Evolutionary conservation across 1,140 invertebrate genomes (phyloP), one percentile per base, ranked within the genome.

Genomic region (Grapholita molesta): DNA sequence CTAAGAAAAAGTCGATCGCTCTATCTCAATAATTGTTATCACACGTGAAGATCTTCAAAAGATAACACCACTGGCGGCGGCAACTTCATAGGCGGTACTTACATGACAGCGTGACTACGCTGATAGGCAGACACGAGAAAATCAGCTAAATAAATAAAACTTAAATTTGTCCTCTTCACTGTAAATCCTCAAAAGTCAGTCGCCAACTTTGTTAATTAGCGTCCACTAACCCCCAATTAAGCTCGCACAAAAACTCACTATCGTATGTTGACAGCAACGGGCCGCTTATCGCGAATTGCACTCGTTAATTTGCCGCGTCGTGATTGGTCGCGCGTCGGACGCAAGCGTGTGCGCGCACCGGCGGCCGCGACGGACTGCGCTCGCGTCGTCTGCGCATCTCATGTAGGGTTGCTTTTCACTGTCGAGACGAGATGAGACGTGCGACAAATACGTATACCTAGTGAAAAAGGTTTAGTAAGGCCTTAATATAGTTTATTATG

Each of bases 161-260:
- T 48, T 8, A 38, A 38, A 48, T 48, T 48, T 21, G 42, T 48
- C 35, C 12, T 38, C 35, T 38, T 1, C 42, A 48, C 42, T 48
- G 42, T 21, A 3, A 38, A 48, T 48, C 18, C 18, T 48, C 8
- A 21, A 48, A 48, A 48, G 6, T 6, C 35, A 38, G 42, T 9
- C 18, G 42, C 21, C 42, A 18, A 7, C 8, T 7, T 21, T 30
- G 3, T 48, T 48, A 48, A 48, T 48, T 48, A 48, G 15, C 35
- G 42, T 48, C 6, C 42, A 48, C 42, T 48, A 61, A 61, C 24
- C 24, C 25, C 55, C 55, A 61, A 61, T 61, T 61, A 61, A 61
- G 25, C 9, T 15, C 25, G n/a, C 55, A 28, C 55, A 15, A 28
- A 55, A 28, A 61, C 55, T 61, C 55, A 61, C 55, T 61, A 61